Evolutionary conservation across 2,797 vertebrate genomes (phyloP), one percentile per base, ranked within the genome.

Genomic region (Saxicola maurus): DNA sequence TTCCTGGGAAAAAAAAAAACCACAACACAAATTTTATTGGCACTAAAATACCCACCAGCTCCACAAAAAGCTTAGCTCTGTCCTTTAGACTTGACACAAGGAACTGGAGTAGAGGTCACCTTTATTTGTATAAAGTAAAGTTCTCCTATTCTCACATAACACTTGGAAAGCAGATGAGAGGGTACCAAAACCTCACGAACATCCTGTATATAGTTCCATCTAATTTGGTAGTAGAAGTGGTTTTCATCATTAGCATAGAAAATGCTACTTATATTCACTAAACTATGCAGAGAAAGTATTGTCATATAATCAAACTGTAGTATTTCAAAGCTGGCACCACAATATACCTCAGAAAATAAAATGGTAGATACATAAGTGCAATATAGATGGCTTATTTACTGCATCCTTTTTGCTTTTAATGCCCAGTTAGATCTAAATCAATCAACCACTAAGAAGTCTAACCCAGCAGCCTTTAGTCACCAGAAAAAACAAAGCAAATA

Each of bases 1-100:
- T 56, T 67, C n/a, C 17, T 18, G 10, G 6, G 30, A 48, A 0
- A 3, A 7, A 27, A 33, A 28, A 0, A 3, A 7, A 27, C 13
- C 27, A 0, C 21, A 40, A 17, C 4, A 8, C 15, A 48, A n/a
- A 64, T 20, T 6, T 11, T 65, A 61, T 1, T 6, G 0, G 16
- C 3, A 2, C 42, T 68, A 49, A 82, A 82, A 89, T 40, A 65
- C 5, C 21, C 27, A 49, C 12, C 19, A 69, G 28, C 28, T 64
- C n/a, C 33, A 67, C 0, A 1, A 75, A 71, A 52, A 42, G 12
- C 64, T 60, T 49, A 45, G 27, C 13, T 79, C 51, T 40, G 38
- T 27, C 23, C 56, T 87, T 51, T 13, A 45, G 11, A 61, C 11
- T 17, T 25, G 35, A 48, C 13, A 38, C 19, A 68, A 56, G 31